Evolutionary conservation across 2,113 vertebrate species (phyloP), one percentile per base, ranked within the genome.

Genomic region (Pterocles burchelli): DNA sequence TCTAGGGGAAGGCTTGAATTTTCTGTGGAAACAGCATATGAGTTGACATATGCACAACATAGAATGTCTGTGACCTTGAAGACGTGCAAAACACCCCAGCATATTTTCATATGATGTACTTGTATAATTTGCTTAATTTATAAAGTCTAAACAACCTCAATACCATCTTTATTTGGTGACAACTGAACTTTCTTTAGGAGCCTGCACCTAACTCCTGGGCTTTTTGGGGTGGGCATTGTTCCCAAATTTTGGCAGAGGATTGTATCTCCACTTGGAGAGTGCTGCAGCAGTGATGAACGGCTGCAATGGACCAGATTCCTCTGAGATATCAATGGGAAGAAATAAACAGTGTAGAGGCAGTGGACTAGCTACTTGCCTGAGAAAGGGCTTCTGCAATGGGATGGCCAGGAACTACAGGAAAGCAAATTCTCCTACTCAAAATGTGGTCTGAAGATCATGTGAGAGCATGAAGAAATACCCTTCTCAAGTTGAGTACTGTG

Each of bases 41-140:
- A 86, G 34, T 9, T 89, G 68, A 18, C 49, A 94, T 85, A 80
- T 83, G 89, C n/a, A 68, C 77, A 85, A 10, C 4, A 2, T 28
- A 1, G 66, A 57, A 48, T 65, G 76, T 26, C 70, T 90, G 70
- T 91, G 95, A 93, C 91, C 85, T 76, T 79, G 1, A 75, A 85
- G 58, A 25, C 7, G 0, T n/a, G 33, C 22, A 49, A 17, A 94
- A 57, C 28, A 29, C 25, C 38, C 41, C 49, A 38, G 58, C 58
- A n/a, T 67, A 75, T 78, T 89, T 95, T 78, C 51, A 11, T 46
- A 48, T 0, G 0, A 25, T 26, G 29, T 59, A 26, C 17, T 67
- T 9, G 3, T 17, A 11, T 26, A 25, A 11, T 61, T 94, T 91
- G 4, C 36, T 91, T 48, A 61, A 48, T 84, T 43, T 59, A 3